phyloP scores from a whole-genome alignment of 1,140 invertebrate genomes.

The Caenorhabditis brenneri region DNA sequence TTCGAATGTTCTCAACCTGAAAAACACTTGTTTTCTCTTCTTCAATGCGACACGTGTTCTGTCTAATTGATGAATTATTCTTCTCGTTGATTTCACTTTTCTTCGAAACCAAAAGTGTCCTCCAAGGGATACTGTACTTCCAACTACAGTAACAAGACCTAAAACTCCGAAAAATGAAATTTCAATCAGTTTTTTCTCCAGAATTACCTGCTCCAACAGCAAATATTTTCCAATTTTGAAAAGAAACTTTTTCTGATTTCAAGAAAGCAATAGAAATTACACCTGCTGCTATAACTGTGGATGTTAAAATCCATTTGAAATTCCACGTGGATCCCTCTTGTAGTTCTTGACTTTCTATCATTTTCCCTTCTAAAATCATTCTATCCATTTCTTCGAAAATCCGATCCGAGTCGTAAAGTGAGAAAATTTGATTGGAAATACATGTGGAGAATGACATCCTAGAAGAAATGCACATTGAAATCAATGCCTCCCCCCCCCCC shows the following conservation, averaged over 20 bases:
- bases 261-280: neutral
- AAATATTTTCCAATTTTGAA: neutral
- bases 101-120: neutral
- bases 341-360: neutral
- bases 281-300: neutral
- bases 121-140: neutral
- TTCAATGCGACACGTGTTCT: neutral
- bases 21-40: neutral
- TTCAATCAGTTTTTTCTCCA: neutral
- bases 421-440: neutral
- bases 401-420: neutral
- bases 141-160: neutral
- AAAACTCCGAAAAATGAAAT: neutral
- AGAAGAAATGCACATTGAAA: neutral
- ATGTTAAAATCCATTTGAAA: neutral
- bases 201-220: neutral
- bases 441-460: neutral
- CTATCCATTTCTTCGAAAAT: slow-evolving; percentile 34
- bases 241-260: neutral
- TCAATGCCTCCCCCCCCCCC: too few relatives aligned
- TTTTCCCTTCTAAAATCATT: neutral
- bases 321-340: neutral
- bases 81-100: neutral
- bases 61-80: neutral
- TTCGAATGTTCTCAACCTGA: neutral